Conservation (phyloP, 2,888 invertebrate species). For the Eupithecia tripunctaria region DNA sequence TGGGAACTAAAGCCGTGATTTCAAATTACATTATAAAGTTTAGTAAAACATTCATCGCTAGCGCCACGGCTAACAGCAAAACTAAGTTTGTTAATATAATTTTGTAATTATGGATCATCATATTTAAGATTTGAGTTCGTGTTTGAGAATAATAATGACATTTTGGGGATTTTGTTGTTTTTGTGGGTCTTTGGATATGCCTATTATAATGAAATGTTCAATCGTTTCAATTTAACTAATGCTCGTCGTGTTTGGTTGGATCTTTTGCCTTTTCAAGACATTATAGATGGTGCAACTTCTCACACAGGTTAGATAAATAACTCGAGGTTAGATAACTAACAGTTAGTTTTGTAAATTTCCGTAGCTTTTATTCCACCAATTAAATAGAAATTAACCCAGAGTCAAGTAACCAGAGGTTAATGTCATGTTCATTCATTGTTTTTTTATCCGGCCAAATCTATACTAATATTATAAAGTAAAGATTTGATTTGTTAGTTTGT, state of each 20-base stretch:
- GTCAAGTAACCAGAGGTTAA: too few relatives aligned
- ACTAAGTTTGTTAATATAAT: not conserved
- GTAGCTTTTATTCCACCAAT: too few relatives aligned
- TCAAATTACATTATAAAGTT: not conserved
- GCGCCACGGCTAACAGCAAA: not conserved
- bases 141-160: conserved; percentile 9
- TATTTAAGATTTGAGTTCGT: conserved; percentile 31
- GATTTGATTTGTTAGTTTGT: too few relatives aligned
- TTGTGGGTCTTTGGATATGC: not conserved
- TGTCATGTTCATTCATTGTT: too few relatives aligned
- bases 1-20: not conserved
- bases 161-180: not conserved
- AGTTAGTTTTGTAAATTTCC: too few relatives aligned
- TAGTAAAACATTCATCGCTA: not conserved
- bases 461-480: too few relatives aligned
- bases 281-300: too few relatives aligned
- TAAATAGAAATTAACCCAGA: too few relatives aligned
- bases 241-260: not conserved
- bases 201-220: not conserved
- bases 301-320: too few relatives aligned
- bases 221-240: not conserved
- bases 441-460: too few relatives aligned
- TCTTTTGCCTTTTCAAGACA: not conserved
- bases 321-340: too few relatives aligned
- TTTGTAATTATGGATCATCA: conserved; percentile 60